Evolutionary conservation across 2,113 vertebrate genomes (phyloP), one percentile per base, ranked within the genome.

Genomic region (Eira barbara): DNA sequence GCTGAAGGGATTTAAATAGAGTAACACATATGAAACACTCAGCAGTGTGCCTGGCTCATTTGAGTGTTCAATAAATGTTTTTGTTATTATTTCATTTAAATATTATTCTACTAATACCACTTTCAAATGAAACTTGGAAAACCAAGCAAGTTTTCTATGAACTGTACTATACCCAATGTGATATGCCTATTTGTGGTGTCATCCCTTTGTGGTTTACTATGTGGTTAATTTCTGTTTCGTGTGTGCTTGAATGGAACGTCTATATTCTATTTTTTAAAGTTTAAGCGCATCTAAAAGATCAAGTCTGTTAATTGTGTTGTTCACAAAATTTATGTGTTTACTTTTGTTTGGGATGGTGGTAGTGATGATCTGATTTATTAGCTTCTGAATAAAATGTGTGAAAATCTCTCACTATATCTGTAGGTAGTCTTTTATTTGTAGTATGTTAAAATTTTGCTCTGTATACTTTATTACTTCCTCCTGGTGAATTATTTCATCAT

Each of bases 81-180:
- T n/a, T 76, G 57, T 27, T 85, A 80, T 82, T 95, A 92, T 65
- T 89, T 84, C 71, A 92, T 34, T 89, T 87, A 95, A 89, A 45
- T 69, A 85, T 31, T 95, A 59, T 80, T 86, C 55, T 29, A 91
- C 52, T 47, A 96, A 80, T 1, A 90, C 47, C 21, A 94, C 39
- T 87, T 96, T 85, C 23, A 92, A 95, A 71, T 81, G 42, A 95
- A 95, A 82, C 52, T 86, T 86, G 47, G n/a, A 79, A 84, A 96
- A 67, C 12, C 29, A 74, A 65, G 10, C 73, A 88, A 73, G 20
- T 80, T 94, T 93, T 78, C 59, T 23, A 90, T 78, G 25, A 29
- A 82, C 27, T 67, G 0, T 12, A 59, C 36, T 42, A 2, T 15
- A 94, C 36, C n/a, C 34, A 42, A 20, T 82, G 18, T 87, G 67